Evolutionary conservation across 2,113 vertebrate species (phyloP).

Genomic region (Ardeotis arabs): DNA sequence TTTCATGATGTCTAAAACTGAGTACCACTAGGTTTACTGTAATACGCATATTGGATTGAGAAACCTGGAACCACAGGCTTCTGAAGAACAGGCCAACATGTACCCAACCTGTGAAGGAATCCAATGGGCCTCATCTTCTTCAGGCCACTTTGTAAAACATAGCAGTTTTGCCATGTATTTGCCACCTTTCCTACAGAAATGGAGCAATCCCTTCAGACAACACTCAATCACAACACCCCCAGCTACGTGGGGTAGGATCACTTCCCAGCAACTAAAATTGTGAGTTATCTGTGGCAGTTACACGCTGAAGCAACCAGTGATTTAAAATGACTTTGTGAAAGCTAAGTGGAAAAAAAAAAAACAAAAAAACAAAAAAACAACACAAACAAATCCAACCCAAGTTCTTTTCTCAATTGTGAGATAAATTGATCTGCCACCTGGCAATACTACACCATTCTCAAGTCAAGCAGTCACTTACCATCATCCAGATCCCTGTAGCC

Average conservation of each 20-base stretch:
- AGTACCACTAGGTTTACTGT: background rate
- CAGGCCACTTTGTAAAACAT: background rate
- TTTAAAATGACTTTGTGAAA: background rate
- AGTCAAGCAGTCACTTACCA: background rate
- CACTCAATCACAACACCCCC: background rate
- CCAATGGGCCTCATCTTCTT: background rate
- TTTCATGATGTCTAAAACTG: background rate
- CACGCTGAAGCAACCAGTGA: background rate
- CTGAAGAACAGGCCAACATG: background rate
- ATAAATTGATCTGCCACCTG: background rate
- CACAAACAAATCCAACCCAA: background rate
- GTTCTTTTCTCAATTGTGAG: rapidly evolving
- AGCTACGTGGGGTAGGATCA: background rate
- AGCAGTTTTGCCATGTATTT: background rate
- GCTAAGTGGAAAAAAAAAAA: background rate
- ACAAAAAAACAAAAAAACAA: background rate
- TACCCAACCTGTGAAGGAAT: background rate
- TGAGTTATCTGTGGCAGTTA: background rate
- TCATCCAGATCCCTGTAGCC: background rate
- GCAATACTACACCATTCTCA: background rate
- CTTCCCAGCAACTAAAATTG: background rate
- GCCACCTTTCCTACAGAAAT: background rate
- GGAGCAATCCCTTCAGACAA: background rate
- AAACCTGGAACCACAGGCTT: background rate
- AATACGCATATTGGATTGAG: background rate